Base-by-base conservation (phyloP, 1,140 invertebrate species). In the Gryon sp. region DNA sequence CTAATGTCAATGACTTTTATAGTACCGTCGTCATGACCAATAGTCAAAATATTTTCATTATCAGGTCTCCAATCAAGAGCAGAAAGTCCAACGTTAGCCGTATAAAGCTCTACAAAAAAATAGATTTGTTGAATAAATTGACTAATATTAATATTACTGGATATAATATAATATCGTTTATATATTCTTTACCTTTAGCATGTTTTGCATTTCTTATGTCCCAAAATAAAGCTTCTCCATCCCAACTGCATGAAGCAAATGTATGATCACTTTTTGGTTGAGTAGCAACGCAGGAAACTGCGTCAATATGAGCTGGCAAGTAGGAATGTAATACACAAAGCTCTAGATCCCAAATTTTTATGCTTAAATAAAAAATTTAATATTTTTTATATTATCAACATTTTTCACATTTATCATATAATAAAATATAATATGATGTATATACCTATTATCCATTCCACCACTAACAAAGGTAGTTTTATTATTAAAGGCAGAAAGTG, bases 301-400 rank as follows among this genome's bases (percentile, higher is more conserved):
- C 52, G 30, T 86, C 80, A 16, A 34, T 66, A 34, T 88, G 86
- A 9, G 86, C 86, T 57, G 45, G 72, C 43, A 59, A 12, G 52
- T 76, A 89, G 0, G 84, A 80, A 40, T 78, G 15, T 30, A 18
- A 80, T 9, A 83, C 45, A 7, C 80, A 32, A 20, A 89, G 65
- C 38, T 85, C 83, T 11, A 63, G 12, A 14, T 88, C 79, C 87
- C 87, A 89, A 7, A 89, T 36, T 80, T 87, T 89, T 52, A 89
- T 79, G 20, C 87, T 89, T 4, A 79, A 63, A 20, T 66, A 60
- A 26, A 46, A 30, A 66, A 30, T 46, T 40, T 52, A 43, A 20
- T 20, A 26, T 30, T 32, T 45, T 41, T 11, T 2, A 32, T 11
- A 2, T 32, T 32, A 2, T 32, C 4, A 32, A 32, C 28, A 9